A percentile compares a stretch with the other conserved stretches of the same genome.
Conservation (phyloP, 2,888 invertebrate species). For the Bhutanitis thaidina region DNA sequence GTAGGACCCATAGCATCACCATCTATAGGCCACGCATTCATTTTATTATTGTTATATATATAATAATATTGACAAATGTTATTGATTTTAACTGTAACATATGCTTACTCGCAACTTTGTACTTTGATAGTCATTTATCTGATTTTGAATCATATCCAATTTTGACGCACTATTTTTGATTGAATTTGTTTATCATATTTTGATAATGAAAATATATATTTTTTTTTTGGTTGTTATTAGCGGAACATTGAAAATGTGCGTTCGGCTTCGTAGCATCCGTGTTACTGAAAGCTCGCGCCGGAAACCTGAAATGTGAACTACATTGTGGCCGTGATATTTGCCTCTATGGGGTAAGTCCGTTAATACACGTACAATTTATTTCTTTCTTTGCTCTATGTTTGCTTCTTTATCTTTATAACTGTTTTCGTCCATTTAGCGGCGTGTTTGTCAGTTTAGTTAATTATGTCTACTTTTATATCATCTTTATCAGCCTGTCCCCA, state of each 20-base stretch:
- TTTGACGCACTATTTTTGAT: not conserved
- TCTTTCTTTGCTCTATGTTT: no score
- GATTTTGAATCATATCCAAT: not conserved
- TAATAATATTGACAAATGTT: not conserved
- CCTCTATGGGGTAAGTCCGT: slow-evolving; percentile 5
- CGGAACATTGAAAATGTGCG: slow-evolving; percentile 25
- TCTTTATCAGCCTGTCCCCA: no score
- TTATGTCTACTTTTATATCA: no score
- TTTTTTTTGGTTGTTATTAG: not conserved
- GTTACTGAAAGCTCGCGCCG: slow-evolving; percentile 54
- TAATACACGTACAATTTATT: no score
- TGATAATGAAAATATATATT: not conserved
- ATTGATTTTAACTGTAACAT: not conserved
- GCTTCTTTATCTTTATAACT: no score
- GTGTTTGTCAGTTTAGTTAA: no score
- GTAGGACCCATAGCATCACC: slow-evolving; percentile 64
- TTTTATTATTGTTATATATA: no score
- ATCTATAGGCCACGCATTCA: slow-evolving; percentile 64
- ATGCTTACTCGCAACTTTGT: no score
- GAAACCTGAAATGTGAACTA: slow-evolving; percentile 23
- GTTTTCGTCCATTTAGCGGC: no score
- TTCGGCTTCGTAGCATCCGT: slow-evolving; percentile 45
- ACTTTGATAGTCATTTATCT: not conserved
- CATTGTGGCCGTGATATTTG: slow-evolving; percentile 35
- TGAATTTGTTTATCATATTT: not conserved